Evolutionary conservation across 1,140 invertebrate species (phyloP), one percentile per base, ranked within the genome.

Genomic region (Drosophila lini): DNA sequence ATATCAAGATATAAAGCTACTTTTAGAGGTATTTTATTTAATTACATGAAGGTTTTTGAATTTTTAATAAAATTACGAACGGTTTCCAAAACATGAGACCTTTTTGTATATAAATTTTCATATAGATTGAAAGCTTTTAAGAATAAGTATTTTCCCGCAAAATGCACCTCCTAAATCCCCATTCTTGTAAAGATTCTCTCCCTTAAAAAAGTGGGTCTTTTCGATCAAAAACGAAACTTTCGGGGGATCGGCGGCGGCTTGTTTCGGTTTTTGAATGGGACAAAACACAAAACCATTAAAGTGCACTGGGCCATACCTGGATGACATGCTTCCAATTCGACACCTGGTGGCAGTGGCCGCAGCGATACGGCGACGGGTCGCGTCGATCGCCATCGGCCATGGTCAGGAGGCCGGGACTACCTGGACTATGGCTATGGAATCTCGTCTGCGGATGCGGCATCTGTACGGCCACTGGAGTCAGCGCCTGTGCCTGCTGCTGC

Each of bases 291-390:
- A 73, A 73, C 88, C 74, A 68, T 65, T 78, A 70, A 73, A 62
- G 75, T 86, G 80, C 80, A 80, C 65, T 82, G 71, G 70, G 76
- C 81, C 68, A 88, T 94, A 96, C 95, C 95, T 96, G 95, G 93
- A 96, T 96, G 79, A 96, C 95, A 94, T 96, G 95, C 93, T 95
- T 96, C 95, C 95, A 96, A 93, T 96, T 96, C 63, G 95, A 96
- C 82, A 95, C 93, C 93, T 96, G 95, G 91, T 95, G 95, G 93
- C 95, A 96, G 92, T 95, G 95, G 79, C 95, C 95, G 93, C 95
- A 96, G 78, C 95, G 94, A 92, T 95, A 96, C 41, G 95, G 94
- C 85, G 93, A 93, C 69, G 91, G 91, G 68, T 91, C 91, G 52
- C 91, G 91, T 44, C 91, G 83, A 80, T 92, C 91, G 73, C 74